Base-by-base conservation (phyloP, 2,797 vertebrate species). In the Acestrorhynchus altus region DNA sequence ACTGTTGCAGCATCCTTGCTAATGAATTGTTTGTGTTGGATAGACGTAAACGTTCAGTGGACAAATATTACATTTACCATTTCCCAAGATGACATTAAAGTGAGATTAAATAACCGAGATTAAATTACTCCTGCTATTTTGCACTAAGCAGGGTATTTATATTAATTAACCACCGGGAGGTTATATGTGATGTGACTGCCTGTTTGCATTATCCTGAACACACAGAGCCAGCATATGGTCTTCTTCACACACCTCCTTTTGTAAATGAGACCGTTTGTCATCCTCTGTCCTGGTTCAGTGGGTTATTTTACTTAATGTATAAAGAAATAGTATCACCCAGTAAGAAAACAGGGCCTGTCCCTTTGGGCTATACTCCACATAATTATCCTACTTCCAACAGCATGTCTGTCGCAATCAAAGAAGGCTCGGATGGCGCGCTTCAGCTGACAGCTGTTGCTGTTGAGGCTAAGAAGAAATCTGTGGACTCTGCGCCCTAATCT, bases 261-360 rank as follows among this genome's bases (percentile, higher is more conserved):
- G 4, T 54, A 71, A 82, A 82, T 78, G 12, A 72, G 66, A 77
- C 77, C 0, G 64, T 52, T 82, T 68, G 57, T 68, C 65, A 63
- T 46, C 18, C 47, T 44, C 13, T 61, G 35, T 64, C 26, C 47
- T 69, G 42, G 54, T 77, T 79, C 66, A 65, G 26, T 39, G 26
- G 44, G 28, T 73, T 72, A 15, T 78, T 77, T 79, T 35, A 74
- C 65, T 72, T 54, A 5, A 46, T 66, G 70, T 26, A 6, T 67
- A 72, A 79, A 57, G 76, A 82, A 79, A 83, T 20, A 0, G 42
- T 77, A 74, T 80, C 83, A 68, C 35, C 70, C 35, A 61, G 28
- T 56, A 61, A 79, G 42, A 60, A 79, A 82, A 77, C 60, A 75
- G 61, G 15, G 28, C 42, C 63, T 67, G 26, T 79, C 69, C 70